phyloP scores from a whole-genome alignment of 2,113 vertebrate genomes.

The Saimiri boliviensis region DNA sequence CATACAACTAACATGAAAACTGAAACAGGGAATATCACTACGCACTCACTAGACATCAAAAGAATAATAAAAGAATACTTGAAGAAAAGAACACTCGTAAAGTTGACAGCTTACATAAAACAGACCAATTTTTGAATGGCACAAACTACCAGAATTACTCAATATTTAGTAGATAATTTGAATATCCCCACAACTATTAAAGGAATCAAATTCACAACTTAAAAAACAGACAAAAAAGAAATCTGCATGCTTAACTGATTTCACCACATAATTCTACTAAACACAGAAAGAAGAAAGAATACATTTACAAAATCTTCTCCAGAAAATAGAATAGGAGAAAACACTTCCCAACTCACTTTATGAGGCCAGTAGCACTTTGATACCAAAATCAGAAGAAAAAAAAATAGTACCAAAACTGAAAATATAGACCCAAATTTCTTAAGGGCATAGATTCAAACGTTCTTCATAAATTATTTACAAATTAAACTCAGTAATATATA shows the following conservation, averaged over 20 bases:
- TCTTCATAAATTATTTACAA: neutral
- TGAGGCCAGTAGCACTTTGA: neutral
- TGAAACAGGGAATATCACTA: neutral
- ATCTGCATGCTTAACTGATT: neutral
- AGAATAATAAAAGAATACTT: neutral
- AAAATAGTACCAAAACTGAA: neutral
- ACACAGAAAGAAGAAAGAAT: neutral
- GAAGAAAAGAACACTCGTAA: neutral
- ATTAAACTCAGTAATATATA: neutral
- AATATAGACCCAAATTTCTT: neutral
- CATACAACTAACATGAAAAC: neutral
- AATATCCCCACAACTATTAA: neutral
- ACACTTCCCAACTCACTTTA: neutral
- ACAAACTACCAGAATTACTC: neutral
- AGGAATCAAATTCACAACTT: neutral
- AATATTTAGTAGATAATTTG: neutral
- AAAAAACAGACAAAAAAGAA: neutral
- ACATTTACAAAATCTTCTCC: neutral
- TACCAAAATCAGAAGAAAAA: neutral
- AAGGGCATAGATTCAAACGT: neutral
- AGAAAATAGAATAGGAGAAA: neutral
- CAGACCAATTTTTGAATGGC: neutral
- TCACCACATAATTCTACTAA: neutral
- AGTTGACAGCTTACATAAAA: neutral
- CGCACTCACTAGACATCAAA: neutral